Evolutionary conservation across 1,140 invertebrate genomes (phyloP).

Genomic region (Heliconius nattereri): DNA sequence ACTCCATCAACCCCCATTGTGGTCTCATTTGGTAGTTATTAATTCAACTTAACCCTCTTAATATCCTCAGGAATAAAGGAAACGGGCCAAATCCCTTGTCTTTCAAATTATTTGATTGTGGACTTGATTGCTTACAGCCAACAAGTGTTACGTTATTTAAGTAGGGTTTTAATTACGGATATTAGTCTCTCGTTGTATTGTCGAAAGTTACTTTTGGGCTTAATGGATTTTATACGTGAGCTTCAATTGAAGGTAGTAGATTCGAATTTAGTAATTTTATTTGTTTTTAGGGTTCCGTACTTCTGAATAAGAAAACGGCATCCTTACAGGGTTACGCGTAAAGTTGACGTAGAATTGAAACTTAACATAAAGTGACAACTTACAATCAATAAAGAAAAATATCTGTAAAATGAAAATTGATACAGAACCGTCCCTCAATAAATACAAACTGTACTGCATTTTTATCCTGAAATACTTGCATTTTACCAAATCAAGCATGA

Average conservation of each 20-base stretch:
- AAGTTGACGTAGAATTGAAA: no score
- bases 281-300: no score
- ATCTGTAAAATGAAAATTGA: no score
- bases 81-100: constrained; percentile 2
- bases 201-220: neutral
- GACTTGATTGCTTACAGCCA: constrained; percentile 5
- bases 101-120: constrained; percentile 11
- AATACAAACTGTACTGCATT: no score
- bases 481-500: no score
- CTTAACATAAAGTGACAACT: no score
- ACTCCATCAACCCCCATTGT: neutral
- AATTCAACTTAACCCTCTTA: constrained; percentile 3
- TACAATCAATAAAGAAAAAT: no score
- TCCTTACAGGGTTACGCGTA: no score
- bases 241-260: neutral
- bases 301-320: no score
- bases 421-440: no score
- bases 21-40: constrained; percentile 9
- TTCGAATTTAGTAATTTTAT: neutral
- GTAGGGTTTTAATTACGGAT: constrained; percentile 8
- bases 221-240: neutral
- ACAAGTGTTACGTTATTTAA: constrained; percentile 15
- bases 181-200: neutral
- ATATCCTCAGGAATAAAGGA: constrained; percentile 9
- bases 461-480: no score